Evolutionary conservation across 2,113 vertebrate species (phyloP).

Genomic region (Maylandia zebra): DNA sequence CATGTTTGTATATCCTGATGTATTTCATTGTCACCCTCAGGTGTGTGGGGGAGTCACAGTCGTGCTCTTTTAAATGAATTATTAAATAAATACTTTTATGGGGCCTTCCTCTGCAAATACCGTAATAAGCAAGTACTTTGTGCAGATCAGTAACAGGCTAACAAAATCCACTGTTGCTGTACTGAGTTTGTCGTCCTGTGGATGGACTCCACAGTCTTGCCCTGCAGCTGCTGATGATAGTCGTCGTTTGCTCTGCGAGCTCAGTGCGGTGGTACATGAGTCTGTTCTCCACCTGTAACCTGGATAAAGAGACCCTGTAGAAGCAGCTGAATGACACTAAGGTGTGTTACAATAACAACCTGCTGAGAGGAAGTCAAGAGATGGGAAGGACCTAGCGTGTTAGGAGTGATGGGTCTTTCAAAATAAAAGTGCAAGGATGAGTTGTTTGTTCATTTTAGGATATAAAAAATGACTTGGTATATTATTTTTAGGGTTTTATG

Average conservation of each 20-base stretch:
- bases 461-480: not conserved
- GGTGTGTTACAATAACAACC: not conserved
- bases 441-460: not conserved
- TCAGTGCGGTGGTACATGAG: rapidly evolving
- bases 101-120: not conserved
- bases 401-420: rapidly evolving
- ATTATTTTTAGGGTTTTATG: not conserved
- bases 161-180: rapidly evolving
- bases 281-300: not conserved
- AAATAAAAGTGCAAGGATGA: not conserved
- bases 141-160: not conserved
- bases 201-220: not conserved
- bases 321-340: not conserved
- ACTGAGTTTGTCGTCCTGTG: not conserved
- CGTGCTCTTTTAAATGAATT: rapidly evolving
- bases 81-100: not conserved
- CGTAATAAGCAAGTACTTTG: not conserved
- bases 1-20: not conserved
- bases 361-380: not conserved
- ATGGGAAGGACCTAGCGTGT: not conserved
- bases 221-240: not conserved
- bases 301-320: rapidly evolving
- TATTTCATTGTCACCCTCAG: not conserved
- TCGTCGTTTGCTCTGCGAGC: not conserved
- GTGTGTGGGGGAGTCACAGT: not conserved